These are phyloP conservation scores for Semotilus atromaculatus DNA, from an alignment of 2,797 vertebrate genomes.

Conservation along the genomic window DNA sequence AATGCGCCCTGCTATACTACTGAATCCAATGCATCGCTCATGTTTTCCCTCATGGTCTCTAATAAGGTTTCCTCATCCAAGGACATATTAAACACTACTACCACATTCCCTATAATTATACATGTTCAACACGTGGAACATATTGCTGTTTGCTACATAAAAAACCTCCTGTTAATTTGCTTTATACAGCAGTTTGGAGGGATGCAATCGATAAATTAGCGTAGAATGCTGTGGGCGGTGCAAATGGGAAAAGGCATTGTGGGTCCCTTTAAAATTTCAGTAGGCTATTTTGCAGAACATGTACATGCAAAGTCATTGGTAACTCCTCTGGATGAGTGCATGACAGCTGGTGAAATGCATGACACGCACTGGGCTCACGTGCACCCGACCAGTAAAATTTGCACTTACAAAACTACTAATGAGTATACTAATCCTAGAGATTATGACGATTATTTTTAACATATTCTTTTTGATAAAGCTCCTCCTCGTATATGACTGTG, in stretches of 20 bases:
- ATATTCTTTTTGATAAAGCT: slow-evolving; percentile 52
- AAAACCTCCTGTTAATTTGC: slow-evolving; percentile 8
- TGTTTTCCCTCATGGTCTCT: slow-evolving; percentile 9
- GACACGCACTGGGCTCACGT: slow-evolving; percentile 24
- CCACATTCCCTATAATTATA: slow-evolving; percentile 7
- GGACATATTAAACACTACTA: background rate
- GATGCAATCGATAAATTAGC: slow-evolving; percentile 27
- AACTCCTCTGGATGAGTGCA: slow-evolving; percentile 24
- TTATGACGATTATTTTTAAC: slow-evolving; percentile 51
- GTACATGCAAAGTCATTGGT: slow-evolving; percentile 2
- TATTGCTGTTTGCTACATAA: slow-evolving; percentile 17
- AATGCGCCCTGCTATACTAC: slow-evolving; percentile 55
- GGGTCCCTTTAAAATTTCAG: background rate
- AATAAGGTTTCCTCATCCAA: slow-evolving; percentile 1
- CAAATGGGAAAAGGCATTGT: slow-evolving; percentile 1
- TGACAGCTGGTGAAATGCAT: slow-evolving; percentile 8
- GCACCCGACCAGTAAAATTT: slow-evolving; percentile 62
- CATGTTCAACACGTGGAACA: background rate
- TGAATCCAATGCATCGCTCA: slow-evolving; percentile 59
- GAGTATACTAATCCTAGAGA: slow-evolving; percentile 60
- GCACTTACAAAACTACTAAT: slow-evolving; percentile 66
- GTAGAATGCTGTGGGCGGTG: background rate
- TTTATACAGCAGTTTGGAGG: slow-evolving; percentile 14
- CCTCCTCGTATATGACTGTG: slow-evolving; percentile 38
- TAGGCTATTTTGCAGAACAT: slow-evolving; percentile 3